Percentiles rank a stretch among this genome's conserved stretches.
phyloP scores from a whole-genome alignment of 1,140 invertebrate species.

The honey bee (Apis mellifera) region Amel_HAv3.1 CM009932.2:6538501-6539000 shows the following conservation, averaged over 20 bases:
- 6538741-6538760: constrained; percentile 52
- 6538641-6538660: neutral
- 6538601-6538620: neutral
- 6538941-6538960: neutral
- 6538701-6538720: constrained; percentile 20
- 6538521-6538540: neutral
- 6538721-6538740: constrained; percentile 28
- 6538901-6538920: neutral
- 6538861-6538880: neutral
- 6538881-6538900: constrained; percentile 21
- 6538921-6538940: neutral
- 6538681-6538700: constrained; percentile 3
- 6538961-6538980: no score
- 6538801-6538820: constrained; percentile 36
- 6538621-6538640: no score
- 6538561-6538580: constrained; percentile 14
- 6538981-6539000: no score
- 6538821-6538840: constrained; percentile 28
- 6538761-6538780: constrained; percentile 57
- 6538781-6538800: constrained; percentile 39
- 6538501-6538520: neutral
- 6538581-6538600: neutral
- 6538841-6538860: constrained; percentile 17
- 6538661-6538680: constrained; percentile 12
- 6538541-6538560: constrained; percentile 26